Evolutionary conservation across 2,888 invertebrate species (phyloP).

Genomic region (Drosophila niveifrons): DNA sequence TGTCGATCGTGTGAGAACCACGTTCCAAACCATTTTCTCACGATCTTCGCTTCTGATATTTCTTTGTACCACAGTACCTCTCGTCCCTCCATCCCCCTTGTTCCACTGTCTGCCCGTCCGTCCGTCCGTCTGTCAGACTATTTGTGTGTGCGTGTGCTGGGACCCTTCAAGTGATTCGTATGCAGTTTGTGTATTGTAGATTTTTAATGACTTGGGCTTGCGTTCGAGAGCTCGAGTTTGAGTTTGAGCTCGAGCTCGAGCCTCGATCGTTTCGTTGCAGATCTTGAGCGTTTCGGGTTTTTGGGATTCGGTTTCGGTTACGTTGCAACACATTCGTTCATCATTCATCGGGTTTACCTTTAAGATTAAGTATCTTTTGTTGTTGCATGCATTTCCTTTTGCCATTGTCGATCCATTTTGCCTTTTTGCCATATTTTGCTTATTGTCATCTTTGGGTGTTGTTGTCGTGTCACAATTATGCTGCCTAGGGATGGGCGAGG

Average conservation of each 20-base stretch:
- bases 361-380: conserved; percentile 80
- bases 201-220: conserved; percentile 81
- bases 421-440: conserved; percentile 54
- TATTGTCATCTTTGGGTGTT: conserved; percentile 59
- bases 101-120: conserved; percentile 14
- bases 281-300: conserved; percentile 47
- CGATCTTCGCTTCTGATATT: conserved; percentile 85
- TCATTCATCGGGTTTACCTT: conserved; percentile 77
- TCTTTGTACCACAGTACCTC: conserved; percentile 48
- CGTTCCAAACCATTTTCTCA: conserved; percentile 86
- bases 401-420: conserved; percentile 25
- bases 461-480: conserved; percentile 48
- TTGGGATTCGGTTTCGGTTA: conserved; percentile 70
- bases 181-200: conserved; percentile 78
- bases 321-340: conserved; percentile 72
- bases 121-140: conserved; percentile 21
- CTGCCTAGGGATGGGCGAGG: conserved; percentile 49
- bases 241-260: conserved; percentile 25
- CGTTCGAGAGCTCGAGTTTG: conserved; percentile 58
- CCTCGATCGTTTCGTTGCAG: conserved; percentile 44
- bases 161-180: conserved; percentile 76
- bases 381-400: conserved; percentile 65
- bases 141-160: conserved; percentile 55
- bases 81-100: conserved; percentile 16
- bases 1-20: conserved; percentile 86